phyloP scores from a whole-genome alignment of 2,888 invertebrate species.

The Agriopis leucophaearia region DNA sequence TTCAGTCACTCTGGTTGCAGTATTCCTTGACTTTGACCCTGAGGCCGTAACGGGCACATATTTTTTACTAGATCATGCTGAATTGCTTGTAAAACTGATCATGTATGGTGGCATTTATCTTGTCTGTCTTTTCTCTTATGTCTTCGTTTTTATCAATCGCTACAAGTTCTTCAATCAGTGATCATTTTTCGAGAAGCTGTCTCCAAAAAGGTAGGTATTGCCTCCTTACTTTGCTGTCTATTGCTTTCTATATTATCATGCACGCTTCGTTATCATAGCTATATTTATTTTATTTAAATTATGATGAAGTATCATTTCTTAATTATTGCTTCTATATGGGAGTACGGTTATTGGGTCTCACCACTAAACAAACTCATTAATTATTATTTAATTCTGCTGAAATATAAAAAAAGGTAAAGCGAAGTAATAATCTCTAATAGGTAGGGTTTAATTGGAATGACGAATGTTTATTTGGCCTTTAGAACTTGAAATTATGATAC shows the following conservation, averaged over 20 bases:
- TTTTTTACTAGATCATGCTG: neutral
- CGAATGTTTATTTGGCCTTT: constrained; percentile 32
- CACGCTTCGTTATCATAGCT: constrained; percentile 45
- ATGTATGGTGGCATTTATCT: constrained; percentile 41
- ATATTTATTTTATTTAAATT: constrained; percentile 27
- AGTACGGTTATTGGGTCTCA: constrained; percentile 22
- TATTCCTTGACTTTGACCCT: no score
- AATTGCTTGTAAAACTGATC: neutral
- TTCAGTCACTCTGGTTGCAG: no score
- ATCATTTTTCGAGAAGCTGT: constrained; percentile 60
- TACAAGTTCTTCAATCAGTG: constrained; percentile 47
- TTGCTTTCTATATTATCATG: constrained; percentile 52
- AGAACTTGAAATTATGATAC: constrained; percentile 28
- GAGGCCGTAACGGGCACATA: no score
- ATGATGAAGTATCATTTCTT: constrained; percentile 14
- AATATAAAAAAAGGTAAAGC: constrained; percentile 7
- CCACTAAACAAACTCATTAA: constrained; percentile 16
- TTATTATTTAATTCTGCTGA: neutral
- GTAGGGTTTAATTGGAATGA: constrained; percentile 37
- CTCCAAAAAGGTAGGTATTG: constrained; percentile 77
- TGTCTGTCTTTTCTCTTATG: constrained; percentile 62
- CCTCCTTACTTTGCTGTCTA: constrained; percentile 61
- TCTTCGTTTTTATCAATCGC: constrained; percentile 43
- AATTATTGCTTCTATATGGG: neutral
- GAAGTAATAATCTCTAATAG: constrained; percentile 11